A percentile compares a stretch with the other conserved stretches of the same genome.
phyloP scores from a whole-genome alignment of 1,140 invertebrate species.

The Drosophila subpulchrella region DNA sequence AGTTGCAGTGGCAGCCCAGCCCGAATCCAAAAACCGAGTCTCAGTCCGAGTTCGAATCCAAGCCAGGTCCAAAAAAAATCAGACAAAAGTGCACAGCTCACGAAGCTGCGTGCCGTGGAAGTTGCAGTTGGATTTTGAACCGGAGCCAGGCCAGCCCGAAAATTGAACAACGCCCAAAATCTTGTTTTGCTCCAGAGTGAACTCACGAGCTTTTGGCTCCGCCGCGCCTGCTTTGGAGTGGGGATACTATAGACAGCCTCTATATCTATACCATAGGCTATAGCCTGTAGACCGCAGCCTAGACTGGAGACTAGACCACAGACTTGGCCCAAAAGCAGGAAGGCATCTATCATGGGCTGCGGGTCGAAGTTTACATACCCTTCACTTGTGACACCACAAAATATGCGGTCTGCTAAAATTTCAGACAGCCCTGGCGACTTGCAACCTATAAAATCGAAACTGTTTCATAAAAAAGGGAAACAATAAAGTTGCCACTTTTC shows the following conservation, averaged over 20 bases:
- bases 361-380: slow-evolving; percentile 47
- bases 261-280: slow-evolving; percentile 5
- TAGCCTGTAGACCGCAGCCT: slow-evolving; percentile 17
- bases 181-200: slow-evolving; percentile 74
- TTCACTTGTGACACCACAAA: slow-evolving; percentile 16
- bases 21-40: slow-evolving; percentile 5
- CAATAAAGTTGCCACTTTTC: neutral
- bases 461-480: neutral
- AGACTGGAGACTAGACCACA: slow-evolving; percentile 30
- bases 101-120: slow-evolving; percentile 70
- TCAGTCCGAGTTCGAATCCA: slow-evolving; percentile 18
- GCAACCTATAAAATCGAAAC: slow-evolving; percentile 4
- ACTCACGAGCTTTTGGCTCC: slow-evolving; percentile 67
- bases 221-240: slow-evolving; percentile 46
- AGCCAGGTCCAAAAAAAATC: slow-evolving; percentile 34
- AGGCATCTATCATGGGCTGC: slow-evolving; percentile 24
- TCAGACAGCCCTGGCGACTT: slow-evolving; percentile 2
- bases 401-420: slow-evolving; percentile 6
- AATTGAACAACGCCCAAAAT: slow-evolving; percentile 82
- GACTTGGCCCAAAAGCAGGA: slow-evolving; percentile 26
- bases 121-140: slow-evolving; percentile 43
- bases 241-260: slow-evolving; percentile 4
- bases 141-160: slow-evolving; percentile 63
- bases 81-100: slow-evolving; percentile 59
- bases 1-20: slow-evolving; percentile 31